phyloP scores from a whole-genome alignment of 2,113 vertebrate genomes.

The Phylloscopus trochiloides region DNA sequence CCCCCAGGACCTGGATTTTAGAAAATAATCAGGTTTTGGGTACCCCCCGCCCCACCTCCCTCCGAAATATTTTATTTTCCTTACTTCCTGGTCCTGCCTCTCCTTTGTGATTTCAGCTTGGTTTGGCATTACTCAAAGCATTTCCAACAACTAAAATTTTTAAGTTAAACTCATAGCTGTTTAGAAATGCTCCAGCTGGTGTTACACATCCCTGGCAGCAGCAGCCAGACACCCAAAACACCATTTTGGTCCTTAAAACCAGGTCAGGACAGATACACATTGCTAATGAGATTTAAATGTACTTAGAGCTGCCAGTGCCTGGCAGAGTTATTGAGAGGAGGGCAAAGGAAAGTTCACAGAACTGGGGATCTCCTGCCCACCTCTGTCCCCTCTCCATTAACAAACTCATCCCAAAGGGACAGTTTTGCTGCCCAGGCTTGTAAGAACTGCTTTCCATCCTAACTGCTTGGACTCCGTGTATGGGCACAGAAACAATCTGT shows the following conservation, averaged over 20 bases:
- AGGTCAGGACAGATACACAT: background rate
- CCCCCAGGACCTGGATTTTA: background rate
- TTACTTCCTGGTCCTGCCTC: background rate
- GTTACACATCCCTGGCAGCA: background rate
- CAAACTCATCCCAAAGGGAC: background rate
- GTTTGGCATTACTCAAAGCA: fast-evolving
- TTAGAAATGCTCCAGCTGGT: background rate
- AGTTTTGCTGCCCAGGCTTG: fast-evolving
- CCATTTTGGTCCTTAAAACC: background rate
- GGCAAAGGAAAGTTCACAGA: background rate
- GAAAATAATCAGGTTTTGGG: background rate
- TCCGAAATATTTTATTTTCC: background rate
- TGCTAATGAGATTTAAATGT: background rate
- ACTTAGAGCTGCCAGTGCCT: background rate
- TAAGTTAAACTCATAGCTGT: background rate
- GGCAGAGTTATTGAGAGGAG: background rate
- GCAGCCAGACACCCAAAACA: background rate
- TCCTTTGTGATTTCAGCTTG: background rate
- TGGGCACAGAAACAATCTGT: background rate
- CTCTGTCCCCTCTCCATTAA: background rate
- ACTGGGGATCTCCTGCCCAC: background rate
- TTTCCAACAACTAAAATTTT: background rate
- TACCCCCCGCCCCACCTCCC: fast-evolving
- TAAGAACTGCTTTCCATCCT: background rate
- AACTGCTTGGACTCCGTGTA: background rate